Base-by-base conservation (phyloP, 2,797 vertebrate species). In the Danio choprae region DNA sequence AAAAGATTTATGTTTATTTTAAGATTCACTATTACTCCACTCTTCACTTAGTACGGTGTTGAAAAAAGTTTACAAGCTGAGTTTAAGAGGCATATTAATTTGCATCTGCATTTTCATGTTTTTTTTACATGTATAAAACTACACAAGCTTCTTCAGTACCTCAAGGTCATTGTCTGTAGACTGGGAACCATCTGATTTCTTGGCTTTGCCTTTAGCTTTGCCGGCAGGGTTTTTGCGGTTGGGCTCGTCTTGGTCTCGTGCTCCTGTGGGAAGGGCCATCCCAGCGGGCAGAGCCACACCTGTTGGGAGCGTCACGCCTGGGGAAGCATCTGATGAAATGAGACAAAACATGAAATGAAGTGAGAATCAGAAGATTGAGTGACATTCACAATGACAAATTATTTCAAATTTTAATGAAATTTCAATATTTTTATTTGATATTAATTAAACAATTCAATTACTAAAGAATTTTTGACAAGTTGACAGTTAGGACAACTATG, bases 161-260 rank as follows among this genome's bases (percentile, higher is more conserved):
- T 99, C 97, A 87, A 99, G 92, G 88, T 99, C 96, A 11, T 86
- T 96, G 84, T 98, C 96, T 60, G 96, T 88, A 2, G 96, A 91
- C 5, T 94, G 94, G 4, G 92, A 92, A 72, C 87, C 89, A 5
- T 98, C 96, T 0, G 87, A 81, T 86, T 96, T 97, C 93, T 96
- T 98, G 89, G 92, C 95, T 87, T 99, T 99, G 80, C 95, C 95
- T 86, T 97, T 96, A 73, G 97, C 93, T 89, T 98, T 99, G 38
- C 96, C 94, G 18, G 95, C 87, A 0, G 95, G 92, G 86, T 95
- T 97, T 93, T 96, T 96, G 72, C 94, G 95, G 68, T 92, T 90
- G 0, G 94, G 93, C 62, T 99, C 98, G 2, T 98, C 97, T 83
- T 94, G 91, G 38, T 97, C 97, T 86, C 95, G 94, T 88, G 92